Conservation (phyloP, 2,888 invertebrate genomes). For the Steinernema scapterisci region DNA sequence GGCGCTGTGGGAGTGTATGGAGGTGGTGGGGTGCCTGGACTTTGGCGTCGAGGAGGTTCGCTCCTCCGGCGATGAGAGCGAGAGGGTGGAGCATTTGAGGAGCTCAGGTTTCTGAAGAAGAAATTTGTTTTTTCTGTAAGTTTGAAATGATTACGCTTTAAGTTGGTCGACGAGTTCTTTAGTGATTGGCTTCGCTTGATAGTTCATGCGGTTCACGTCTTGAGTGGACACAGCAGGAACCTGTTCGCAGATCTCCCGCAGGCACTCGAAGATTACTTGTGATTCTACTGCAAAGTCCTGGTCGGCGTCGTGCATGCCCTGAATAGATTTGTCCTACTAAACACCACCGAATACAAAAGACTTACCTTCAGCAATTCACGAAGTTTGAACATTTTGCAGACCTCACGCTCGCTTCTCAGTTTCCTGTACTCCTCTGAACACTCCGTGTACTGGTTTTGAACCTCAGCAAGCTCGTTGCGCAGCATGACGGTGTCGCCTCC, state of each 20-base stretch:
- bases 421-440: not conserved
- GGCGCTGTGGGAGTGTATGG: conserved; percentile 39
- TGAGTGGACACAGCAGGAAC: conserved; percentile 50
- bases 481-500: not conserved
- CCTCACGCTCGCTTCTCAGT: conserved; percentile 8
- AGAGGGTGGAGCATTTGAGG: not conserved
- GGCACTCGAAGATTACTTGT: conserved; percentile 47
- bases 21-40: conserved; percentile 41
- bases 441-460: not conserved
- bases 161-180: conserved; percentile 43
- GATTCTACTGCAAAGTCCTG: conserved; percentile 38
- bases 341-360: not conserved
- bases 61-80: conserved; percentile 33
- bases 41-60: conserved; percentile 28
- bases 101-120: conserved; percentile 40
- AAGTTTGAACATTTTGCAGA: conserved; percentile 20
- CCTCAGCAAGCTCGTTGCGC: not conserved
- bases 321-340: conserved; percentile 3
- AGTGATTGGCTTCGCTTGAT: conserved; percentile 45
- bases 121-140: conserved; percentile 30
- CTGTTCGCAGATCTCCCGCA: conserved; percentile 50
- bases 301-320: conserved; percentile 49
- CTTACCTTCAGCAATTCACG: conserved; percentile 22
- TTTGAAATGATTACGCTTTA: no score
- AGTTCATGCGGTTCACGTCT: conserved; percentile 45